These are phyloP conservation scores for Panulirus ornatus DNA, from an alignment of 1,140 invertebrate species.

Conservation along the genomic window DNA sequence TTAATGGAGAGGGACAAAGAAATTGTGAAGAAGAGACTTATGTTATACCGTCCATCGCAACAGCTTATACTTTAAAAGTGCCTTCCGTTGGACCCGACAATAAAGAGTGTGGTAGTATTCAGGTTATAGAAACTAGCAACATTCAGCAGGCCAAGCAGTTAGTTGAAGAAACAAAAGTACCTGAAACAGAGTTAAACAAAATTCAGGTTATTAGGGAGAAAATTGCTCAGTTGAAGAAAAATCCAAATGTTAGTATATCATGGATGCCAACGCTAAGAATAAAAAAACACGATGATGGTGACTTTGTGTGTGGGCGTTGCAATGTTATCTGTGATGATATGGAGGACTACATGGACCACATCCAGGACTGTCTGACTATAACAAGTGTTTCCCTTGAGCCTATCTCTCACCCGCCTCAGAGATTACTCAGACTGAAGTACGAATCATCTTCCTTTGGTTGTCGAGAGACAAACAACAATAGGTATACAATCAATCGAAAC, in stretches of 20 bases:
- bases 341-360: constrained; percentile 67
- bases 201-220: constrained; percentile 44
- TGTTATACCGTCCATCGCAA: constrained; percentile 38
- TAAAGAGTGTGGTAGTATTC: neutral
- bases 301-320: constrained; percentile 56
- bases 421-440: constrained; percentile 36
- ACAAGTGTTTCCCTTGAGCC: constrained; percentile 45
- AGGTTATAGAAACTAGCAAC: constrained; percentile 55
- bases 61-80: constrained; percentile 41
- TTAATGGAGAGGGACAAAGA: neutral
- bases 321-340: constrained; percentile 66
- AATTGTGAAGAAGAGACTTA: neutral
- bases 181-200: neutral
- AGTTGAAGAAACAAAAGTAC: neutral
- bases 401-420: constrained; percentile 2
- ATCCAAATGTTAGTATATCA: constrained; percentile 61
- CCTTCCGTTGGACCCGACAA: neutral
- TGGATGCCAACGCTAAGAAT: constrained; percentile 34
- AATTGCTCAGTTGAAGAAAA: constrained; percentile 56
- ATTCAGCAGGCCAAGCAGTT: constrained; percentile 30
- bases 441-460: constrained; percentile 40
- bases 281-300: constrained; percentile 22
- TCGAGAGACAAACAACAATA: constrained; percentile 24
- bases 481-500: constrained; percentile 39
- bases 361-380: constrained; percentile 59